Evolutionary conservation across 2,113 vertebrate genomes (phyloP).

Genomic region (Trichomycterus rosablanca): DNA sequence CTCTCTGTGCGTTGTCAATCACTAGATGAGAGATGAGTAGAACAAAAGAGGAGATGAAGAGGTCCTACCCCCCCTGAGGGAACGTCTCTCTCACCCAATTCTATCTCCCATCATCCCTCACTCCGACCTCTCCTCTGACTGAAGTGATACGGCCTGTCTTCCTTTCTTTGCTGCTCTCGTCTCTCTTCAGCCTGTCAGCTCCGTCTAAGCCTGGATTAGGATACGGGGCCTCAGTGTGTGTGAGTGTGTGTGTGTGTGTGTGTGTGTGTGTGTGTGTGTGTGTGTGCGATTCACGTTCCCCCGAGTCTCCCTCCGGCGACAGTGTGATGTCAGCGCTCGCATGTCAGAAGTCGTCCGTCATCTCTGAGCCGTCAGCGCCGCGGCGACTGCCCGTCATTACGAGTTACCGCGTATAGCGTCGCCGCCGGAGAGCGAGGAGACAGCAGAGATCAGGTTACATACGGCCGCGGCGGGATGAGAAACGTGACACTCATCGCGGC

Average conservation of each 20-base stretch:
- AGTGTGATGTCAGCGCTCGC: conserved; percentile 61
- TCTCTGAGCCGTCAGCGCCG: conserved; percentile 58
- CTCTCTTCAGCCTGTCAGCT: conserved; percentile 54
- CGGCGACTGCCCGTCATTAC: conserved; percentile 58
- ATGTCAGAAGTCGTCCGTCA: conserved; percentile 69
- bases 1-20: conserved; percentile 19
- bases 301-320: conserved; percentile 55
- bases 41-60: conserved; percentile 46
- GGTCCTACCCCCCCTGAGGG: conserved; percentile 47
- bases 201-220: conserved; percentile 62
- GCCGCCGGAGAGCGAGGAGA: conserved; percentile 45
- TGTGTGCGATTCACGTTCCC: conserved; percentile 40
- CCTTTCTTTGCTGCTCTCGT: conserved; percentile 52
- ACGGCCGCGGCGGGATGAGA: conserved; percentile 3
- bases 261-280: conserved; percentile 37
- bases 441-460: conserved; percentile 38
- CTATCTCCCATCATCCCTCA: conserved; percentile 28
- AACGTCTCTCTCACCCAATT: conserved; percentile 20
- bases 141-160: conserved; percentile 42
- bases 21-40: conserved; percentile 43
- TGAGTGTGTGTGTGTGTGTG: conserved; percentile 40
- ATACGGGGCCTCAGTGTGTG: conserved; percentile 42
- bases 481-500: conserved; percentile 30
- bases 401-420: conserved; percentile 53
- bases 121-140: conserved; percentile 26